phyloP scores from a whole-genome alignment of 2,113 vertebrate genomes.

The Machaerirhynchus nigripectus region DNA sequence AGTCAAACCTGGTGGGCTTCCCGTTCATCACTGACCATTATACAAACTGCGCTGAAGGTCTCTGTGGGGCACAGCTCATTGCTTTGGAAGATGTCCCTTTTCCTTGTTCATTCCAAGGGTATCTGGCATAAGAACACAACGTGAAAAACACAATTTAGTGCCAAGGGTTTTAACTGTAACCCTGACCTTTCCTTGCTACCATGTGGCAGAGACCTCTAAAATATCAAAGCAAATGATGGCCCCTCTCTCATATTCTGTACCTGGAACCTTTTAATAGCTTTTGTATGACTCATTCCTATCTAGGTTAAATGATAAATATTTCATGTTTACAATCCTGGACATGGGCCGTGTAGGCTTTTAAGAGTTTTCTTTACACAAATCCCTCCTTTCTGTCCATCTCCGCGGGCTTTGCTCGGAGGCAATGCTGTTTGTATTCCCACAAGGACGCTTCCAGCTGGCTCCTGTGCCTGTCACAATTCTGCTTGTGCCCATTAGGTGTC shows the following conservation, averaged over 20 bases:
- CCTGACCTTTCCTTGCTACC: neutral
- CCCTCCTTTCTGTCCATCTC: neutral
- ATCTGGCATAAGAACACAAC: neutral
- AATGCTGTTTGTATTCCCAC: neutral
- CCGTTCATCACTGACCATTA: neutral
- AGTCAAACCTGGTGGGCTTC: neutral
- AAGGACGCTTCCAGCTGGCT: neutral
- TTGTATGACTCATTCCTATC: neutral
- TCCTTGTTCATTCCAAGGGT: neutral
- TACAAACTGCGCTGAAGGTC: neutral
- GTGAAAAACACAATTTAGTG: neutral
- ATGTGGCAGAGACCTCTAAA: neutral
- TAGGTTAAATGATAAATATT: neutral
- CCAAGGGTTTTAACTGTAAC: neutral
- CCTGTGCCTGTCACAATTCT: neutral
- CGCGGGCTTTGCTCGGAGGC: neutral
- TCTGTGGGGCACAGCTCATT: neutral
- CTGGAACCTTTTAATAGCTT: neutral
- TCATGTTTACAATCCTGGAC: neutral
- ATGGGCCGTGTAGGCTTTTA: neutral
- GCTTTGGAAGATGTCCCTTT: neutral
- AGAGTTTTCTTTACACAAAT: neutral
- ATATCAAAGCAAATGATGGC: neutral
- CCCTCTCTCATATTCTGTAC: neutral
- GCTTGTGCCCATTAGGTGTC: conserved; percentile 60